Evolutionary conservation across 2,888 invertebrate species (phyloP).

Genomic region (Bombylius discolor): DNA sequence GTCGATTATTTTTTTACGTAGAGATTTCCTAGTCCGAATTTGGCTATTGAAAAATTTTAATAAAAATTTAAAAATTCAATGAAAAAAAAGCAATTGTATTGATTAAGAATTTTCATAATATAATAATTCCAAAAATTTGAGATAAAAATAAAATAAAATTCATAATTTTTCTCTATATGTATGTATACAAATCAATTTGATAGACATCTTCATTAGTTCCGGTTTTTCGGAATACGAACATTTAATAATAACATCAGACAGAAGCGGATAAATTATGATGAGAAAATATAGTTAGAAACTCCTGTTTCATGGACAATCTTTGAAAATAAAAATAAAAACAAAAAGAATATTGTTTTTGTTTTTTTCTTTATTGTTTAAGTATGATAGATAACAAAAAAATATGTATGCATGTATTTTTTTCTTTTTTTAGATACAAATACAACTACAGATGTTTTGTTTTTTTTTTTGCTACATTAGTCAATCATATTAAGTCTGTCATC

Average conservation of each 20-base stretch:
- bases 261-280: not conserved
- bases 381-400: too few species aligned
- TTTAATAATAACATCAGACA: not conserved
- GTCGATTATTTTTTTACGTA: not conserved
- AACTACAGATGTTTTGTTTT: not conserved
- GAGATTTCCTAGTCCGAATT: too few species aligned
- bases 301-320: too few species aligned
- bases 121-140: too few species aligned
- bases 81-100: too few species aligned
- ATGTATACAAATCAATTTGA: not conserved
- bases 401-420: too few species aligned
- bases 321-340: too few species aligned
- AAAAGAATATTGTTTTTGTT: too few species aligned
- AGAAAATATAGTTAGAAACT: not conserved
- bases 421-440: too few species aligned
- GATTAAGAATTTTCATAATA: too few species aligned
- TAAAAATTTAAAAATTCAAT: not conserved
- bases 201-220: constrained; percentile 5
- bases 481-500: not conserved
- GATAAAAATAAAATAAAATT: too few species aligned
- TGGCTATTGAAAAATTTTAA: not conserved
- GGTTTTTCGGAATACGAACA: not conserved
- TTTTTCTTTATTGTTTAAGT: too few species aligned
- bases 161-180: not conserved
- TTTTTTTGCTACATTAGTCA: not conserved